Conservation (phyloP, 2,113 vertebrate genomes). For the Mungos mungo region DNA sequence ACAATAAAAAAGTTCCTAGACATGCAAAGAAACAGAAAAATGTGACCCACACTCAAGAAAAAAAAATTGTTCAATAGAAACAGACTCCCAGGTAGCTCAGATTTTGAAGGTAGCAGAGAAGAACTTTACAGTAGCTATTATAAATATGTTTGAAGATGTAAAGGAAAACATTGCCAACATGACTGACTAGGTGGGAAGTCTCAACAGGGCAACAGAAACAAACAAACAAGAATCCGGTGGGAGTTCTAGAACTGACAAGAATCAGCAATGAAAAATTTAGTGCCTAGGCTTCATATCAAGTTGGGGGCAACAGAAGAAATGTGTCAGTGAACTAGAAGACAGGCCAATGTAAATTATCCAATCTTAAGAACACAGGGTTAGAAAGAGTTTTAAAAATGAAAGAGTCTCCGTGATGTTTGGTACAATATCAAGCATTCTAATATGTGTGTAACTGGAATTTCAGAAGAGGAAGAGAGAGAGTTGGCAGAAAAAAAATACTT, state of each 20-base stretch:
- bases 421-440: neutral
- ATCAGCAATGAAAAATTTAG: neutral
- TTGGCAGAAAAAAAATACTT: neutral
- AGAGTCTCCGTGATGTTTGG: neutral
- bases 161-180: neutral
- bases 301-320: neutral
- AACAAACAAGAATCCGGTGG: neutral
- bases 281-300: neutral
- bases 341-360: neutral
- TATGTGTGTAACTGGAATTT: neutral
- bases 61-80: neutral
- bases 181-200: neutral
- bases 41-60: neutral
- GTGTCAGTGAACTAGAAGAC: neutral
- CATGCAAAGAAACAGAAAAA: neutral
- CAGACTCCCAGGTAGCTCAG: neutral
- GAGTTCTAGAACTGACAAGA: neutral
- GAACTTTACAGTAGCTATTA: neutral
- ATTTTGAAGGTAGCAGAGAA: neutral
- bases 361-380: neutral
- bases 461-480: neutral
- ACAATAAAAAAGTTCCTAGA: neutral
- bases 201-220: neutral
- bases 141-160: neutral
- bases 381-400: neutral